Base-by-base conservation (phyloP, 1,140 invertebrate species). In the Oryctes rhinoceros region DNA sequence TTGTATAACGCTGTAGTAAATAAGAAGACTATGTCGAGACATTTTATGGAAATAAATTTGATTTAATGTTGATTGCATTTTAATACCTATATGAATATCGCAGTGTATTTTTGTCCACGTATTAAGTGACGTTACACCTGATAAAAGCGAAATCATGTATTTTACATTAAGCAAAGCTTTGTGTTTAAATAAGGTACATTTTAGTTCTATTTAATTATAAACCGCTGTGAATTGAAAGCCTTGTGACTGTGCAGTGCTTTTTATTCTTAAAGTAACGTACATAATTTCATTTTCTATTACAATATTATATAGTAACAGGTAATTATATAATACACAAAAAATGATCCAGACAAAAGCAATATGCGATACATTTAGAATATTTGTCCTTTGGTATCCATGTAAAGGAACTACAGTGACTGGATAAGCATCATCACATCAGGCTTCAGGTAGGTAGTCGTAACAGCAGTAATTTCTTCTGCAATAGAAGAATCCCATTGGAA, bases 351-450 rank as follows among this genome's bases (percentile, higher is more conserved):
- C 15, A 71, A 35, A 71, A 71, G 65, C 24, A 67, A 24, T 71
- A 71, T 71, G 20, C 35, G 35, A 71, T 71, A 53, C 9, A n/a
- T 59, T 35, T 10, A 71, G 24, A 9, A 71, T 37, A 9, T 24
- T 24, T 30, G 65, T 4, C 20, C 15, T 37, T 37, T 10, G 3
- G 11, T 71, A 24, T 9, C 30, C 24, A 30, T 35, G 18, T 59
- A 76, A 76, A 6, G 74, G 37, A 85, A 49, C 75, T 91, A 92
- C 81, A 93, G 85, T 76, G 90, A 87, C 85, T 93, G 91, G 18
- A 95, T 90, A 59, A 94, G 87, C 83, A 92, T 89, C 86, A 95
- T 91, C 0, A 94, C 89, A 86, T 96, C 94, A 6, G 93, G 92
- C 85, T 94, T 95, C 39, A 96, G 89, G 86, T 90, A 95, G 82